phyloP scores from a whole-genome alignment of 2,797 vertebrate species.

The Holocentrus rufus region DNA sequence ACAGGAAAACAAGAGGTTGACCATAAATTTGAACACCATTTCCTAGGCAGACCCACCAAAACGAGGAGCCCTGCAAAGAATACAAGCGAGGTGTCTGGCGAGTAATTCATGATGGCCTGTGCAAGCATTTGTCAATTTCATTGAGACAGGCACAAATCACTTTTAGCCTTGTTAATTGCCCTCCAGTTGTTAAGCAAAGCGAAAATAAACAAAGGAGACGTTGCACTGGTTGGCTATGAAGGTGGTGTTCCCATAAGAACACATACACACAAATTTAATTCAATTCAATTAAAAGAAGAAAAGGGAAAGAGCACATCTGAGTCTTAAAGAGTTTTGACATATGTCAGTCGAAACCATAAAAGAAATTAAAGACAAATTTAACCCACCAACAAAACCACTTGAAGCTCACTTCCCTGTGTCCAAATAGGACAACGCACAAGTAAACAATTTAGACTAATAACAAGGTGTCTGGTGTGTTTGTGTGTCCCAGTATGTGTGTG shows the following conservation, averaged over 20 bases:
- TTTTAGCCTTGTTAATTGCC: conserved; percentile 55
- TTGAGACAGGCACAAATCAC: conserved; percentile 68
- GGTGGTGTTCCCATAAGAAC: background rate
- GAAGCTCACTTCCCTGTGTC: background rate
- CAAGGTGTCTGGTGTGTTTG: conserved; percentile 49
- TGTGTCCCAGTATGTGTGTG: conserved; percentile 59
- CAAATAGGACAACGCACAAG: conserved; percentile 24
- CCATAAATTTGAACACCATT: conserved; percentile 81
- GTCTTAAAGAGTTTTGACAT: background rate
- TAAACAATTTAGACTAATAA: conserved; percentile 47
- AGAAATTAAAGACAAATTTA: conserved; percentile 15
- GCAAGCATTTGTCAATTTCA: conserved; percentile 64
- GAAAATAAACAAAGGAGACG: conserved; percentile 68
- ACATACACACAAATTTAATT: conserved; percentile 8
- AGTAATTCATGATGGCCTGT: conserved; percentile 72
- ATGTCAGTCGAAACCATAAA: conserved; percentile 13
- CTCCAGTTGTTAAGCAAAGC: conserved; percentile 61
- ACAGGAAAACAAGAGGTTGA: conserved; percentile 67
- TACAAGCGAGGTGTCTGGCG: conserved; percentile 73
- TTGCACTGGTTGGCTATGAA: conserved; percentile 30
- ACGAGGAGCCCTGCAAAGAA: conserved; percentile 68
- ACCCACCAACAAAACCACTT: conserved; percentile 16
- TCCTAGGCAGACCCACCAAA: conserved; percentile 62
- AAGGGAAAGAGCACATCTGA: background rate
- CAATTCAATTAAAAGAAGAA: no score